phyloP scores from a whole-genome alignment of 2,113 vertebrate genomes.

The Pontoporia blainvillei region DNA sequence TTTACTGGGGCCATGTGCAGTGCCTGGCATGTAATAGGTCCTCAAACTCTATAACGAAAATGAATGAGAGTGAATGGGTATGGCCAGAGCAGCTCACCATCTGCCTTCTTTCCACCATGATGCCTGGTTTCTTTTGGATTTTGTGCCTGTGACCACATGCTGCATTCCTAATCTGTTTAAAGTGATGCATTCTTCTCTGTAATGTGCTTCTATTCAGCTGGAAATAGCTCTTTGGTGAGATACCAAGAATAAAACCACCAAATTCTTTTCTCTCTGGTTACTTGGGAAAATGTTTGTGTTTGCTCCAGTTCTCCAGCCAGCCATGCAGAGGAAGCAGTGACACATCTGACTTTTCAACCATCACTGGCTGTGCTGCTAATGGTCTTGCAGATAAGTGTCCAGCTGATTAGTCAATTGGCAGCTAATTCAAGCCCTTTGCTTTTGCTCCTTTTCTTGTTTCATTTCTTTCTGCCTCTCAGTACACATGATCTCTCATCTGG shows the following conservation, averaged over 20 bases:
- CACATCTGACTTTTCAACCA: neutral
- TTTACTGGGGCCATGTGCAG: neutral
- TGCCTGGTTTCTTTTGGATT: neutral
- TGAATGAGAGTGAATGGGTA: neutral
- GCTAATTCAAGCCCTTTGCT: neutral
- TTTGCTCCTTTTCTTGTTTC: neutral
- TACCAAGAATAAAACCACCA: constrained; percentile 38
- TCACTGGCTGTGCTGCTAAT: neutral
- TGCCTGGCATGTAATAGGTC: neutral
- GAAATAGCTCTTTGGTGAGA: constrained; percentile 18
- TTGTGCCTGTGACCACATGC: neutral
- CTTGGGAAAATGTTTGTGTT: constrained; percentile 11
- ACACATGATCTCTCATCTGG: neutral
- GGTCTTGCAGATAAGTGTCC: neutral
- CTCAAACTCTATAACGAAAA: neutral
- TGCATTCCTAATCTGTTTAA: neutral
- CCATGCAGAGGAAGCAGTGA: neutral
- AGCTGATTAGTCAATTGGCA: neutral
- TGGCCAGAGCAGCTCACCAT: neutral
- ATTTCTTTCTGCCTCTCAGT: neutral
- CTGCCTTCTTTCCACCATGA: neutral
- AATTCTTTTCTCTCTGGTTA: constrained; percentile 50
- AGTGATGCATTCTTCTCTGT: neutral
- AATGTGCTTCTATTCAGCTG: neutral
- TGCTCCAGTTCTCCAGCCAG: neutral